Evolutionary conservation across 2,797 vertebrate genomes (phyloP), one percentile per base, ranked within the genome.

Genomic region (Sebastes alutus): DNA sequence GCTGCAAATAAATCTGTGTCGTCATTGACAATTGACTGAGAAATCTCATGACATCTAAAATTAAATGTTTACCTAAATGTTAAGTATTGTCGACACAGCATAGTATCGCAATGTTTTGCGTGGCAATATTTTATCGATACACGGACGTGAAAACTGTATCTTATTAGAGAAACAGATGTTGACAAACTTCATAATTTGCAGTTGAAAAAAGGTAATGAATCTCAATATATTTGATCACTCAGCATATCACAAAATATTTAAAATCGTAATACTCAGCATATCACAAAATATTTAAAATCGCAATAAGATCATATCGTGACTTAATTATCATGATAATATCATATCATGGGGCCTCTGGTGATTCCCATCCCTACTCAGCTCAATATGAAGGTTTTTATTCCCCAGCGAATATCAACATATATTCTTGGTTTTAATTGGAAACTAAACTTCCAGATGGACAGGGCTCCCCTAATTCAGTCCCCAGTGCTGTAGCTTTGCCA

Each of bases 401-500:
- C n/a, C 20, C 20, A 70, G 27, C 0, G 18, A 11, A 18, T 25
- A 14, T 55, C 2, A 18, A 62, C 42, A 22, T 22, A 14, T 2
- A 16, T 32, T 42, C 8, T 32, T 72, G 32, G 13, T 27, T 64
- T 14, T 64, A 59, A 69, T 25, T 61, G 55, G 4, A 42, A 62
- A 52, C n/a, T 62, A 71, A 79, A 76, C 13, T 59, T 72, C 62
- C 83, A 87, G 78, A 83, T 77, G 82, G 72, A 75, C 70, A 8
- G 23, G 60, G 52, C 56, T 46, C 27, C n/a, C 65, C n/a, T 54
- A 60, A 65, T 60, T 61, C 55, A 79, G 23, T 74, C 77, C 38
- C 49, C 55, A 68, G 80, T n/a, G 58, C 66, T 67, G 74, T 29
- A 49, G 69, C 74, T 76, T 80, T 83, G 77, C 73, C 22, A 1